Conservation (phyloP, 2,797 vertebrate genomes). For the Periophthalmus magnuspinnatus region DNA sequence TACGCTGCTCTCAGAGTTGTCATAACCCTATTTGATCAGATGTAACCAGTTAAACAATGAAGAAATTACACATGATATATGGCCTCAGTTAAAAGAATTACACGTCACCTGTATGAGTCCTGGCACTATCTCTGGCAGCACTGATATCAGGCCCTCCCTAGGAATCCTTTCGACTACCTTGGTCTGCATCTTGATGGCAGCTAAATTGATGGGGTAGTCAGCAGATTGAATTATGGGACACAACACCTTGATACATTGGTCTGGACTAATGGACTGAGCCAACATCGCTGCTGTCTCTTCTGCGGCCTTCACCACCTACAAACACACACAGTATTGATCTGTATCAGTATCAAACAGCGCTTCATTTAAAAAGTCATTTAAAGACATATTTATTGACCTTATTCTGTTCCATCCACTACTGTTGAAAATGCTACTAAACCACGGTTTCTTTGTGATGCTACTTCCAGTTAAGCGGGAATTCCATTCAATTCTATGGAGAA, state of each 20-base stretch:
- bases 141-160: constrained; percentile 84
- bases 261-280: constrained; percentile 92
- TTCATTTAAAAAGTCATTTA: not conserved
- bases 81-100: not conserved
- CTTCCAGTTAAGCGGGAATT: no score
- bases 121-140: constrained; percentile 93
- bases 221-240: constrained; percentile 98
- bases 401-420: no score
- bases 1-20: constrained; percentile 97
- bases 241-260: constrained; percentile 96
- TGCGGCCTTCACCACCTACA: constrained; percentile 91
- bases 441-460: no score
- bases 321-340: constrained; percentile 19
- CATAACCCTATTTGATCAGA: constrained; percentile 83
- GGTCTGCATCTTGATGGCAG: constrained; percentile 97
- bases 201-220: constrained; percentile 95
- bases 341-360: not conserved
- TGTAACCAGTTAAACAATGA: not conserved
- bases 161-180: constrained; percentile 93
- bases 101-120: constrained; percentile 89
- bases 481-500: no score
- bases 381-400: no score
- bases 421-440: no score
- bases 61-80: no score
- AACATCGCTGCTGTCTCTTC: constrained; percentile 93